phyloP scores from a whole-genome alignment of 2,797 vertebrate genomes.

The Arrhamphus sclerolepis region DNA sequence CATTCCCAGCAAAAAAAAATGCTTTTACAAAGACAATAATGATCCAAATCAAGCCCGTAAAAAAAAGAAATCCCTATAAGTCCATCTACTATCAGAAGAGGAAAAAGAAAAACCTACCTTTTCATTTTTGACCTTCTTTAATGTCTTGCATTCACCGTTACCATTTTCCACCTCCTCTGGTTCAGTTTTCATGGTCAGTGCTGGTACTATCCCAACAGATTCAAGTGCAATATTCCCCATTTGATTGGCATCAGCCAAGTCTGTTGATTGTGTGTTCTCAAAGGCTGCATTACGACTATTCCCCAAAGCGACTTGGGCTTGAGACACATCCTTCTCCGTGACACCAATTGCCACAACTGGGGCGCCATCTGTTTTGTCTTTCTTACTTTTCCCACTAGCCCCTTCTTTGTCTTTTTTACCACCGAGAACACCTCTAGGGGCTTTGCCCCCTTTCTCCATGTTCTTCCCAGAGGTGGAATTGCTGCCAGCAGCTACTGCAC shows the following conservation, averaged over 20 bases:
- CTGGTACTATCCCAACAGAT: conserved; percentile 91
- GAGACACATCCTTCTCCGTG: conserved; percentile 88
- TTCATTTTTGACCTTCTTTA: conserved; percentile 97
- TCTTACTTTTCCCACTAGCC: conserved; percentile 92
- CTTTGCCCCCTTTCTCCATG: conserved; percentile 91
- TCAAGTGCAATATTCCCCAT: conserved; percentile 97
- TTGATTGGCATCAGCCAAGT: conserved; percentile 89
- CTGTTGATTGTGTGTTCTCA: conserved; percentile 87
- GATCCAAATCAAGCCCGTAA: no score
- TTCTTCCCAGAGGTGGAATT: conserved; percentile 85
- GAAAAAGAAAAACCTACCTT: conserved; percentile 85
- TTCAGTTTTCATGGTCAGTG: conserved; percentile 92
- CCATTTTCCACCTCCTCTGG: conserved; percentile 91
- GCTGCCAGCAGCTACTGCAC: conserved; percentile 77
- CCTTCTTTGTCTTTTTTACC: conserved; percentile 97
- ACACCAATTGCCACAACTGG: conserved; percentile 80
- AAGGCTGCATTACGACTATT: conserved; percentile 88
- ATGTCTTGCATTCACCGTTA: conserved; percentile 87
- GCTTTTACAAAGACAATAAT: not conserved
- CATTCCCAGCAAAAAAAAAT: no score
- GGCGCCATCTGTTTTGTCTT: conserved; percentile 91
- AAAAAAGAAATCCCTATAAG: conserved; percentile 15
- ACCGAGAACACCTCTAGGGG: conserved; percentile 86
- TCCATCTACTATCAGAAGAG: not conserved
- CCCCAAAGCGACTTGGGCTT: conserved; percentile 86